These are phyloP conservation scores for Alexandromys oeconomus DNA, from an alignment of 2,797 vertebrate genomes.

Conservation along the genomic window DNA sequence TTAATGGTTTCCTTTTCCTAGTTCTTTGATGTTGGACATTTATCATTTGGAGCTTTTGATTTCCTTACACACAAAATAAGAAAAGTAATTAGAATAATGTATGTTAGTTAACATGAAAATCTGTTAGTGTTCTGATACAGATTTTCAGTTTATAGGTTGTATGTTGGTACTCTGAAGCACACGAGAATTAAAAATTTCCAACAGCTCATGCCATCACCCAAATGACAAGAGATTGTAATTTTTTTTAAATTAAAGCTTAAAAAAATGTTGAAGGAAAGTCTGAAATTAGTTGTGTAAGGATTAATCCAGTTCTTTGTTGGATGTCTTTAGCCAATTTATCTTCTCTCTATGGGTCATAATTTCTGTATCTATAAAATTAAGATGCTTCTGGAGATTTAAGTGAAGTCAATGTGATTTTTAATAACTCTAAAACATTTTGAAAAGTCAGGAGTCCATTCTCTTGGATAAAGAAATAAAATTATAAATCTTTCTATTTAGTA, in stretches of 20 bases:
- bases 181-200: slow-evolving; percentile 12
- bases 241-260: slow-evolving; percentile 52
- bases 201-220: neutral
- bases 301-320: slow-evolving; percentile 34
- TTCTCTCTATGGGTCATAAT: slow-evolving; percentile 15
- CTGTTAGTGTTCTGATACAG: neutral
- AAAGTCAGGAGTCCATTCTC: slow-evolving; percentile 19
- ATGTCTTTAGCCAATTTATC: slow-evolving; percentile 32
- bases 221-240: slow-evolving; percentile 15
- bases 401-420: neutral
- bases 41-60: slow-evolving; percentile 42
- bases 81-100: slow-evolving; percentile 29
- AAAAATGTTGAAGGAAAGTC: slow-evolving; percentile 48
- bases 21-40: slow-evolving; percentile 25
- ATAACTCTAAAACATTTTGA: slow-evolving; percentile 23
- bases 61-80: slow-evolving; percentile 48
- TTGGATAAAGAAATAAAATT: slow-evolving; percentile 45
- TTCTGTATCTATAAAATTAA: slow-evolving; percentile 55
- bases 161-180: neutral
- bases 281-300: slow-evolving; percentile 5
- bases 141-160: neutral
- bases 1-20: slow-evolving; percentile 41
- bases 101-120: slow-evolving; percentile 49
- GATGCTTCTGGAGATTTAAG: slow-evolving; percentile 27
- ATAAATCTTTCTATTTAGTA: slow-evolving; percentile 39